These are phyloP conservation scores for Epicampocera succincta DNA, from an alignment of 2,888 invertebrate genomes.

Conservation along the genomic window DNA sequence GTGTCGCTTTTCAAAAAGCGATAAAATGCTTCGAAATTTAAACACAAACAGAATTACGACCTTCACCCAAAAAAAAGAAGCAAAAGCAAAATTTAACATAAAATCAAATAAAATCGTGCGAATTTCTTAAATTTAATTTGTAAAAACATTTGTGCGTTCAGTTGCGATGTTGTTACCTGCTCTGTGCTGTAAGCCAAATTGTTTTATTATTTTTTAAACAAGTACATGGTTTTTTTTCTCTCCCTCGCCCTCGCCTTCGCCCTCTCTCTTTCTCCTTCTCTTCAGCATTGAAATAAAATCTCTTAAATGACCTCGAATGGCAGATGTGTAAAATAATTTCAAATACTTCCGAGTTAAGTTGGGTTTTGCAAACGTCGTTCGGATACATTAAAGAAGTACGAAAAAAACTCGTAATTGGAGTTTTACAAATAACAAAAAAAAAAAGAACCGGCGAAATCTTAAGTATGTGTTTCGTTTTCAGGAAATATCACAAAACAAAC, in stretches of 20 bases:
- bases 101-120: slow-evolving; percentile 17
- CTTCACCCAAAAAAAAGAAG: slow-evolving; percentile 59
- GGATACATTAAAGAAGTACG: background rate
- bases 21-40: slow-evolving; percentile 47
- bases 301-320: slow-evolving; percentile 12
- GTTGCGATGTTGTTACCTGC: background rate
- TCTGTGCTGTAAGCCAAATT: slow-evolving; percentile 22
- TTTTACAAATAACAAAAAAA: no score
- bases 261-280: no score
- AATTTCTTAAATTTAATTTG: slow-evolving; percentile 47
- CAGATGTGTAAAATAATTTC: background rate
- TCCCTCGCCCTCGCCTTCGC: no score
- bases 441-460: no score
- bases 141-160: background rate
- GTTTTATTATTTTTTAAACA: background rate
- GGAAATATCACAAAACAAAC: no score
- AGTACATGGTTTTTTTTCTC: background rate
- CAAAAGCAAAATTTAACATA: slow-evolving; percentile 5
- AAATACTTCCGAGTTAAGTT: slow-evolving; percentile 31
- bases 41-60: slow-evolving; percentile 44
- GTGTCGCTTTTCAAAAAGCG: slow-evolving; percentile 31
- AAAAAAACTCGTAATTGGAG: no score
- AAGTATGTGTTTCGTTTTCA: no score
- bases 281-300: slow-evolving; percentile 25
- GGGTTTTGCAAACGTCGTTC: background rate